These are phyloP conservation scores for Indicator indicator DNA, from an alignment of 2,113 vertebrate genomes.

Conservation along the genomic window DNA sequence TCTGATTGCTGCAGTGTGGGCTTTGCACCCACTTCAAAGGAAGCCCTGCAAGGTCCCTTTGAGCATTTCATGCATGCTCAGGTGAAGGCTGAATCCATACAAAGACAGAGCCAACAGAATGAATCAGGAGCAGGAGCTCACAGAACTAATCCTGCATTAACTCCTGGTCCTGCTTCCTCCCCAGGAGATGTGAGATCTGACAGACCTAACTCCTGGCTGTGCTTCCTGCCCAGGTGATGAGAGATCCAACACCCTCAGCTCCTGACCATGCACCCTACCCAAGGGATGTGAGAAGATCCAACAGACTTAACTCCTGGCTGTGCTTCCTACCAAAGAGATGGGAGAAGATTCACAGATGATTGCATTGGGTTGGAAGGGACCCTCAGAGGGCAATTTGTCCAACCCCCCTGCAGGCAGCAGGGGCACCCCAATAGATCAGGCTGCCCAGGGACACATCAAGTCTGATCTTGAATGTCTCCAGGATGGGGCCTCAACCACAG, in stretches of 20 bases:
- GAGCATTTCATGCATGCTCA: accelerated
- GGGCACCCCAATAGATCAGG: no score
- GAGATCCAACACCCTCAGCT: not conserved
- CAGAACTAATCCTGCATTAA: not conserved
- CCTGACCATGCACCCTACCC: accelerated
- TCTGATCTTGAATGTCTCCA: no score
- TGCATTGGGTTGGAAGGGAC: no score
- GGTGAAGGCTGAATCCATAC: not conserved
- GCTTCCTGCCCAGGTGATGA: no score
- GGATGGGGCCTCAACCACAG: no score
- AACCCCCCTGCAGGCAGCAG: no score
- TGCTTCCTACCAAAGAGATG: no score
- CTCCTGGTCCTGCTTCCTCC: accelerated
- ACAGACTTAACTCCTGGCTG: not conserved
- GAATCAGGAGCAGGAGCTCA: not conserved
- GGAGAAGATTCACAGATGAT: no score
- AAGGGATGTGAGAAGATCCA: not conserved
- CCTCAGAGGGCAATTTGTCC: no score
- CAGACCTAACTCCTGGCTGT: not conserved
- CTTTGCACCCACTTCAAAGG: not conserved
- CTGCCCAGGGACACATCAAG: no score
- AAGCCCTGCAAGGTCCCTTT: not conserved
- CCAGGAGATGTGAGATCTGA: accelerated
- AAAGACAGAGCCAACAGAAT: accelerated
- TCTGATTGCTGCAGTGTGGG: accelerated